phyloP scores from a whole-genome alignment of 2,113 vertebrate species.

The Embiotoca jacksoni region DNA sequence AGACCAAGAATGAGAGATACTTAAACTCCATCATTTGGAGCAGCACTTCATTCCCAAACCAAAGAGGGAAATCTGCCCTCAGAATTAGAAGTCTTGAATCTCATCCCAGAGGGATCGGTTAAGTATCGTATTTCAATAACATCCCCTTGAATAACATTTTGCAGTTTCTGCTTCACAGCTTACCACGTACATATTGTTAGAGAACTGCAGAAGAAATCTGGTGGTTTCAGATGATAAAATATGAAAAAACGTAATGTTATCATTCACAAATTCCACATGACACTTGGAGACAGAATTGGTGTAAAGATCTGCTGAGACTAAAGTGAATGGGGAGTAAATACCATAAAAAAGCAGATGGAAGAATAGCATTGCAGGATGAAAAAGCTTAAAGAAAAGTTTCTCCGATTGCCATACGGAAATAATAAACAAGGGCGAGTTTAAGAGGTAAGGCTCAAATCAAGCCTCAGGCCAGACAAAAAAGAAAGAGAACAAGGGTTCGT shows the following conservation, averaged over 20 bases:
- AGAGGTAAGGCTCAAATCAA: neutral
- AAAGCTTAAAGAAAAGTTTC: neutral
- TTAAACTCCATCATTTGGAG: neutral
- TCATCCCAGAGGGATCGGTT: neutral
- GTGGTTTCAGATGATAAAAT: neutral
- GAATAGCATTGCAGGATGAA: neutral
- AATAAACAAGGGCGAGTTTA: neutral
- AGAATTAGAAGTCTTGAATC: neutral
- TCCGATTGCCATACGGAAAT: neutral
- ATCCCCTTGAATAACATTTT: neutral
- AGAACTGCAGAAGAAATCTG: too few relatives aligned
- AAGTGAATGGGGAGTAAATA: too few relatives aligned
- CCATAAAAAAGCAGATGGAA: neutral
- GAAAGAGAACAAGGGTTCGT: neutral
- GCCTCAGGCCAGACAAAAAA: neutral
- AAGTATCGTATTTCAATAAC: neutral
- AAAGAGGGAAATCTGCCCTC: neutral
- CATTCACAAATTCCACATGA: too few relatives aligned
- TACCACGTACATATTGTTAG: too few relatives aligned
- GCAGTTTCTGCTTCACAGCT: neutral
- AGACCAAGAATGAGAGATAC: neutral
- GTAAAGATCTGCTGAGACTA: too few relatives aligned
- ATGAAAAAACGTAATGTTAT: neutral
- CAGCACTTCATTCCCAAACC: too few relatives aligned
- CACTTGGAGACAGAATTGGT: too few relatives aligned